Evolutionary conservation across 2,888 invertebrate genomes (phyloP), one percentile per base, ranked within the genome.

Genomic region (Abrostola tripartita): DNA sequence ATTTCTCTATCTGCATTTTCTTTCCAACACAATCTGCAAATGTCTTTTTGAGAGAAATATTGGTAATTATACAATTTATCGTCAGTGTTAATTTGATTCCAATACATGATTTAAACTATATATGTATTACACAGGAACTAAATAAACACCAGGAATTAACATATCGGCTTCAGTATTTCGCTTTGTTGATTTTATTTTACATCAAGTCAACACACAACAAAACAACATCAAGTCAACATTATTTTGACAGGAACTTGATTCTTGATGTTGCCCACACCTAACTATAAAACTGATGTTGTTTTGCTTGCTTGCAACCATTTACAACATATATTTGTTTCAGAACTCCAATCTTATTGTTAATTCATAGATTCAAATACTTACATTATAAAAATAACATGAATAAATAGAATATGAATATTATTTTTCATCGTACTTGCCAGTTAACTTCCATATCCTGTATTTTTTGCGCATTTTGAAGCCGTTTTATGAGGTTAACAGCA

Each of bases 21-120:
- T 41, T 74, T 81, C 91, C 92, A 93, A 70, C 94, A 94, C 7
- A 93, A 72, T 69, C 93, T 82, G 61, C 94, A 94, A 0, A 93
- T 84, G 53, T 91, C 85, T 8, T 84, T 81, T 76, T 89, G 85
- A 49, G 85, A 77, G 66, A 93, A 92, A 73, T 92, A 93, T 65
- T 93, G 89, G 53, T 83, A 87, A 5, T 79, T 88, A 68, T 87
- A 92, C 6, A 77, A 10, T 61, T 86, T 82, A 68, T 74, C 81
- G 24, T 87, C 69, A 5, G 79, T 57, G 14, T 72, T 55, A 40
- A 79, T 55, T 6, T 71, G 61, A 61, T 67, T 74, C 81, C 77
- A 82, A 58, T 81, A 70, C 85, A 86, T 85, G 24, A 36, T 73
- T 40, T 24, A 52, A 8, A 36, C 50, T 35, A 54, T 14, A 53